A percentile compares a stretch with the other conserved stretches of the same genome.
Conservation (phyloP, 2,888 invertebrate genomes). For the Acrocyrtus sp. region DNA sequence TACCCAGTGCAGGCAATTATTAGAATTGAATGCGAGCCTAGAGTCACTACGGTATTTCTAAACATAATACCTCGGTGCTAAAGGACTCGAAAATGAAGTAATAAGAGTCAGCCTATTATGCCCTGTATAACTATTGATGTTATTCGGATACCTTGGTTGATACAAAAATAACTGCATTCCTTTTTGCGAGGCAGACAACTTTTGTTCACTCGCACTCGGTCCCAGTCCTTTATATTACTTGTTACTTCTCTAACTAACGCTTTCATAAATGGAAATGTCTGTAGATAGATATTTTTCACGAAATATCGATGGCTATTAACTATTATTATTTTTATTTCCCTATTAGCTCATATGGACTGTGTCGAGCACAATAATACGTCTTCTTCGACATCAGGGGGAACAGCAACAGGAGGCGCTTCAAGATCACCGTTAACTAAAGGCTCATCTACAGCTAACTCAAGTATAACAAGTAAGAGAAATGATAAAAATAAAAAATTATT, state of each 20-base stretch:
- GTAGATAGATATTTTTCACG: no score
- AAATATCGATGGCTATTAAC: background rate
- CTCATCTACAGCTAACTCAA: slow-evolving; percentile 49
- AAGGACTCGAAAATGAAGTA: slow-evolving; percentile 49
- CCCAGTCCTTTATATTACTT: no score
- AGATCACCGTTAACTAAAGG: slow-evolving; percentile 52
- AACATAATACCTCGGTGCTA: slow-evolving; percentile 44
- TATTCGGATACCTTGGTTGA: slow-evolving; percentile 46
- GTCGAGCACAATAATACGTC: slow-evolving; percentile 58
- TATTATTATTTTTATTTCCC: slow-evolving; percentile 1
- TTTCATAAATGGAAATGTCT: no score
- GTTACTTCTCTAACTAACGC: no score
- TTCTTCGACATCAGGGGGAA: slow-evolving; percentile 36
- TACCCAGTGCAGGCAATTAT: background rate
- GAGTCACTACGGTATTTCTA: slow-evolving; percentile 49
- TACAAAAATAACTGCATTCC: slow-evolving; percentile 12
- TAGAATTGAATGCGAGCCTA: slow-evolving; percentile 39
- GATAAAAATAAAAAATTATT: background rate
- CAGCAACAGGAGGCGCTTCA: slow-evolving; percentile 32
- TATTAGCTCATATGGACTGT: slow-evolving; percentile 56
- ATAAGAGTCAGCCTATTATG: slow-evolving; percentile 38
- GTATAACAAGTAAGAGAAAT: slow-evolving; percentile 28
- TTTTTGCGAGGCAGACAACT: no score
- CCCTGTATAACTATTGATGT: slow-evolving; percentile 40
- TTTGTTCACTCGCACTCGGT: no score